Base-by-base conservation (phyloP, 2,797 vertebrate genomes). In the Sebastes iracundus region DNA sequence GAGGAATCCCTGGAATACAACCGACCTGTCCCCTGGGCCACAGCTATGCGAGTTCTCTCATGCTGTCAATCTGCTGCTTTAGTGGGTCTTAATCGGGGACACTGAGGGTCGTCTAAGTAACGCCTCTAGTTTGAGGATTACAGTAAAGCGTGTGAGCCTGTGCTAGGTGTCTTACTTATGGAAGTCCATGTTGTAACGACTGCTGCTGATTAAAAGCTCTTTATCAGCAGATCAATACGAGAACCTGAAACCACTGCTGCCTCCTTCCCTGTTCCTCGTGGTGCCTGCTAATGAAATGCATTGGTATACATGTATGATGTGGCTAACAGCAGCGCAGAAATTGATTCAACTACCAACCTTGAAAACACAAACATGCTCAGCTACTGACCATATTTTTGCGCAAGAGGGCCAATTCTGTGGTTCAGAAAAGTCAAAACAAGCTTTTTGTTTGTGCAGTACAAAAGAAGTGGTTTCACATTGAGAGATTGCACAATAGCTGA, bases 1-100 rank as follows among this genome's bases (percentile, higher is more conserved):
- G 69, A 92, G 90, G 91, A 93, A 92, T 92, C 91, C 80, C 84
- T 81, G 92, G 88, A 91, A 89, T 79, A 90, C 77, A 4, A 79
- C 32, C 22, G 16, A 74, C 63, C 38, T 42, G 75, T 72, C 58
- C 79, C 56, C 74, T 2, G 69, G 61, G 82, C 81, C 68, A 16
- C 30, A 4, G 77, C 83, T 2, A 68, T 61, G 42, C 16, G 1
- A 69, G 75, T 35, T 49, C 77, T 23, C 83, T 68, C 82, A 53
- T 76, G 75, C 86, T 55, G 72, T 77, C 78, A 67, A 13, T 75
- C 67, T 4, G 61, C 58, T n/a, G n/a, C 77, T 30, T 46, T 5
- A 2, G 46, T 52, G 4, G 12, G 10, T 62, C 66, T 66, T 0
- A 65, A 65, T 11, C 9, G 0, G 0, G 16, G 56, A 16, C 32